These are phyloP conservation scores for Tiliacea aurago DNA, from an alignment of 2,888 invertebrate species.

Conservation along the genomic window DNA sequence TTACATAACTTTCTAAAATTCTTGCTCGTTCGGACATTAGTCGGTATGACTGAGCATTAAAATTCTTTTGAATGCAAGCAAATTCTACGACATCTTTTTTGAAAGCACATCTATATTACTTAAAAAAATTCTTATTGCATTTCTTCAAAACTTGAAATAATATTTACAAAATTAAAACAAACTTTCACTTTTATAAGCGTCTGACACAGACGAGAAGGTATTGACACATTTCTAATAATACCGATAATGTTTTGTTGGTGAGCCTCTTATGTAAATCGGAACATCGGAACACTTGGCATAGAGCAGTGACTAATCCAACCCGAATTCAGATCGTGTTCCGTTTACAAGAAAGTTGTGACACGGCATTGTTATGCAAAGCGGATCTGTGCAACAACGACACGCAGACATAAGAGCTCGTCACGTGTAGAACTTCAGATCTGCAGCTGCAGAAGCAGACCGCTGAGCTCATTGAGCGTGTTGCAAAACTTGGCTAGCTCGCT, in stretches of 20 bases:
- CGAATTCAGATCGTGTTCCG: conserved; percentile 78
- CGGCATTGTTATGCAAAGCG: conserved; percentile 85
- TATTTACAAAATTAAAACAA: conserved; percentile 61
- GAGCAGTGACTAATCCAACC: conserved; percentile 80
- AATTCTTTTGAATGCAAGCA: conserved; percentile 54
- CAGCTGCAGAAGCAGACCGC: conserved; percentile 40
- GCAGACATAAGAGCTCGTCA: conserved; percentile 25
- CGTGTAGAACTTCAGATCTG: conserved; percentile 22
- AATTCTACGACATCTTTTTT: conserved; percentile 49
- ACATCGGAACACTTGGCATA: conserved; percentile 73
- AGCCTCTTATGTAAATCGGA: conserved; percentile 80
- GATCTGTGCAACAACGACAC: conserved; percentile 65
- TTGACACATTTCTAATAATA: conserved; percentile 71
- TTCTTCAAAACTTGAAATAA: conserved; percentile 48
- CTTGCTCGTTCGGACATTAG: conserved; percentile 59
- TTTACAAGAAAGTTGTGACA: conserved; percentile 79
- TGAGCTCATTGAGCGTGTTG: conserved; percentile 18
- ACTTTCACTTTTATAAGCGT: conserved; percentile 69
- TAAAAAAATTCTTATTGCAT: conserved; percentile 35
- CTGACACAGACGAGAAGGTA: conserved; percentile 31
- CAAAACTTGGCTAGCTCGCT: conserved; percentile 35
- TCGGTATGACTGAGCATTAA: conserved; percentile 66
- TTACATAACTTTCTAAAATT: conserved; percentile 69
- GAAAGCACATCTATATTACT: conserved; percentile 44
- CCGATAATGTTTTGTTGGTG: conserved; percentile 72